phyloP scores from a whole-genome alignment of 1,140 invertebrate species.

The Nixonia krombeini region DNA sequence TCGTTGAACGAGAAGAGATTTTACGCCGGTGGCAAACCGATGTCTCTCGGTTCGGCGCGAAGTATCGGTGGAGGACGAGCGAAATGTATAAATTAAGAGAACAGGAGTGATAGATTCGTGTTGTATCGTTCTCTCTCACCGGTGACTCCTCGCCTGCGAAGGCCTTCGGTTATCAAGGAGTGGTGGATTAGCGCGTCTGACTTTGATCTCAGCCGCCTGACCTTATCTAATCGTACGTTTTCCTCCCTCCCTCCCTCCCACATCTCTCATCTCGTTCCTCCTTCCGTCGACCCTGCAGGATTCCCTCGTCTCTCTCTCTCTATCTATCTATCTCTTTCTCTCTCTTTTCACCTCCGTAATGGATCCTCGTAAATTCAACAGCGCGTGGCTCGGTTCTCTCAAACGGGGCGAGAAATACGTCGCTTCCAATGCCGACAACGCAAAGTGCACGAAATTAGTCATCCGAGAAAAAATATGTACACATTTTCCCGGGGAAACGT shows the following conservation, averaged over 20 bases:
- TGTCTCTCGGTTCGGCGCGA: no score
- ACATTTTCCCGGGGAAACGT: constrained; percentile 5
- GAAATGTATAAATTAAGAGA: constrained; percentile 40
- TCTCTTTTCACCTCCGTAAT: constrained; percentile 17
- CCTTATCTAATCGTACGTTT: constrained; percentile 62
- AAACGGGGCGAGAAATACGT: not conserved
- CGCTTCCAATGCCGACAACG: constrained; percentile 6
- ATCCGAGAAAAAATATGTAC: constrained; percentile 9
- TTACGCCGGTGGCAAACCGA: no score
- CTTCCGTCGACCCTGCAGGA: no score
- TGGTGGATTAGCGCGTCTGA: constrained; percentile 59
- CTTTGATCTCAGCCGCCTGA: constrained; percentile 62
- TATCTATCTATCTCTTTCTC: no score
- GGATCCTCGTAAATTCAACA: constrained; percentile 10
- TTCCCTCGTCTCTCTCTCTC: no score
- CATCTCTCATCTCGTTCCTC: constrained; percentile 10
- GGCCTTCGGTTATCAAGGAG: constrained; percentile 60
- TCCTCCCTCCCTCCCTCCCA: constrained; percentile 27
- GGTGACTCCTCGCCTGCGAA: constrained; percentile 45
- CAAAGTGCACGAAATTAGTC: constrained; percentile 6
- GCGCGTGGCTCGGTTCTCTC: not conserved
- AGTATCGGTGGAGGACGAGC: constrained; percentile 13
- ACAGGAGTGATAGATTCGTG: constrained; percentile 35
- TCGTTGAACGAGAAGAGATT: no score
- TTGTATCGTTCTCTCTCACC: constrained; percentile 30